phyloP scores from a whole-genome alignment of 2,113 vertebrate species.

The Hemicordylus capensis region DNA sequence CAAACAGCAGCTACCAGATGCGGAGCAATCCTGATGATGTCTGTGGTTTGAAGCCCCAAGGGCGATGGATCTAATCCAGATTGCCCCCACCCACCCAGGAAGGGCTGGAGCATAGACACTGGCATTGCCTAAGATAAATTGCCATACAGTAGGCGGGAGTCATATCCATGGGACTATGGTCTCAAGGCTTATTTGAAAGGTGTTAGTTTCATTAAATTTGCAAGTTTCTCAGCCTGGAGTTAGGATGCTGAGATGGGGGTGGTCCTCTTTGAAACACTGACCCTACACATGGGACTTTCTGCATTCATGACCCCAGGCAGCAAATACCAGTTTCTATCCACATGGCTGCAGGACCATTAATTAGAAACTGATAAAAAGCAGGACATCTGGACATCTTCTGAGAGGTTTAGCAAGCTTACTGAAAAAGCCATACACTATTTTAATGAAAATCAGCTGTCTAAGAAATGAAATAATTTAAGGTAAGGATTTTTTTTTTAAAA shows the following conservation, averaged over 20 bases:
- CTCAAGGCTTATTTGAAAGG: conserved; percentile 66
- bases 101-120: too few relatives aligned
- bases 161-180: conserved; percentile 55
- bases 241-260: conserved; percentile 57
- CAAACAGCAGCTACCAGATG: too few relatives aligned
- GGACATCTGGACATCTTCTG: conserved; percentile 80
- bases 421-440: conserved; percentile 71
- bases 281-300: conserved; percentile 69
- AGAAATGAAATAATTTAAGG: conserved; percentile 60
- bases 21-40: too few relatives aligned
- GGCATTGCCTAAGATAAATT: not conserved
- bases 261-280: conserved; percentile 69
- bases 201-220: conserved; percentile 66
- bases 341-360: conserved; percentile 70
- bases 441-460: conserved; percentile 76
- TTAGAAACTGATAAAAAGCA: conserved; percentile 69
- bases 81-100: too few relatives aligned
- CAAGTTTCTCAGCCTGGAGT: conserved; percentile 63
- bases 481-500: conserved; percentile 44
- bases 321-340: conserved; percentile 71
- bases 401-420: conserved; percentile 76
- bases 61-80: too few relatives aligned
- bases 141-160: not conserved
- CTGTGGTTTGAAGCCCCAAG: too few relatives aligned
- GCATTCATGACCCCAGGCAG: conserved; percentile 68